phyloP scores from a whole-genome alignment of 2,797 vertebrate species.

The Graptemys geographica region DNA sequence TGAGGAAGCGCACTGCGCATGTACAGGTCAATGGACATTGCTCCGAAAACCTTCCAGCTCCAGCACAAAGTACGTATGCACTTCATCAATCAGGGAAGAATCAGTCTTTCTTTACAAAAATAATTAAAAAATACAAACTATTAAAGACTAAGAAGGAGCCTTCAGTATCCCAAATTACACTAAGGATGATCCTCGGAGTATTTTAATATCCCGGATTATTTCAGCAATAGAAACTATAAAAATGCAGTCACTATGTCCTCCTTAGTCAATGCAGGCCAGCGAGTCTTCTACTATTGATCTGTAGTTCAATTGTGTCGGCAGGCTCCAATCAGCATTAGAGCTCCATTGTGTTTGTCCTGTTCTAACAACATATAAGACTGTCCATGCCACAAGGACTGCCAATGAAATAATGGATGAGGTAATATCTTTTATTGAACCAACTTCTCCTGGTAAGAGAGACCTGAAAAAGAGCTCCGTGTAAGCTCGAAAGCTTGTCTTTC shows the following conservation, averaged over 20 bases:
- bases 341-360: slow-evolving; percentile 30
- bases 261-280: not conserved
- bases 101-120: not conserved
- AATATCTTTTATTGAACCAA: not conserved
- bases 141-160: not conserved
- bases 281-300: not conserved
- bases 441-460: not conserved
- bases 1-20: no score
- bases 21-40: no score
- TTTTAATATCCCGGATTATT: slow-evolving; percentile 60
- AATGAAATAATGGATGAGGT: not conserved
- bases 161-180: not conserved
- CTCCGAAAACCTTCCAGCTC: no score
- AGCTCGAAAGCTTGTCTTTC: not conserved
- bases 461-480: not conserved
- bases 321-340: slow-evolving; percentile 27
- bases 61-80: no score
- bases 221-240: slow-evolving; percentile 23
- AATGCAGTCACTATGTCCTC: not conserved
- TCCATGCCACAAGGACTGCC: not conserved
- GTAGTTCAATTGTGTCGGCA: not conserved
- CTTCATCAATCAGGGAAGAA: not conserved
- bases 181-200: slow-evolving; percentile 39
- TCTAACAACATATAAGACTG: not conserved
- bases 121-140: not conserved